phyloP scores from a whole-genome alignment of 2,113 vertebrate genomes.

The Strix uralensis region DNA sequence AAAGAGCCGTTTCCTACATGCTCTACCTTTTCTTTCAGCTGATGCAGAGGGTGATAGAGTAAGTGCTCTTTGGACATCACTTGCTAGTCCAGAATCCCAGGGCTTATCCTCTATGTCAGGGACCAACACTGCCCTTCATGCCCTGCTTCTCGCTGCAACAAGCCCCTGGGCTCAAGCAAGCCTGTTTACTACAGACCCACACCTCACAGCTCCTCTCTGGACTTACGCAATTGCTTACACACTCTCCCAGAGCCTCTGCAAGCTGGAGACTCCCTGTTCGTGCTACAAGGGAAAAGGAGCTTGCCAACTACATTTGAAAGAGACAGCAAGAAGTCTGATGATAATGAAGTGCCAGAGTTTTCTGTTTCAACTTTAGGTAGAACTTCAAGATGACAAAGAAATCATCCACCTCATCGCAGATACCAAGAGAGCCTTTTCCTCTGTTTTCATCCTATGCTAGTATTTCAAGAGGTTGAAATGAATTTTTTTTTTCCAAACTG shows the following conservation, averaged over 20 bases:
- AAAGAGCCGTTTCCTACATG: not conserved
- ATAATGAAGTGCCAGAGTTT: not conserved
- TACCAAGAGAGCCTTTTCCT: not conserved
- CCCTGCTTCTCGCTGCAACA: not conserved
- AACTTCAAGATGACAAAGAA: conserved; percentile 3
- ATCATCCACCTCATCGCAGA: not conserved
- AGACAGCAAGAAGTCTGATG: not conserved
- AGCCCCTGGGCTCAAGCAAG: not conserved
- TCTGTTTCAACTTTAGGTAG: not conserved
- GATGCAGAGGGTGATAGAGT: not conserved
- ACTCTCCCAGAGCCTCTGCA: not conserved
- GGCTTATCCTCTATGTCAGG: not conserved
- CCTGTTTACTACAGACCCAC: not conserved
- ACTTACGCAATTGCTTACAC: not conserved
- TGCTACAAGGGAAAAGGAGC: not conserved
- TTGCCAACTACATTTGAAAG: not conserved
- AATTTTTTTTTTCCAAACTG: not conserved
- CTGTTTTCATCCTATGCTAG: not conserved
- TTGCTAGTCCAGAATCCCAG: not conserved
- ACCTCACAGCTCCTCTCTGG: not conserved
- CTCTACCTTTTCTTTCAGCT: not conserved
- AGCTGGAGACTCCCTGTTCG: not conserved
- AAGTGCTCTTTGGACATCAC: not conserved
- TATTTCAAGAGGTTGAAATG: not conserved
- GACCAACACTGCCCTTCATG: not conserved